phyloP scores from a whole-genome alignment of 2,797 vertebrate species.

The Thripadectes ignobilis region DNA sequence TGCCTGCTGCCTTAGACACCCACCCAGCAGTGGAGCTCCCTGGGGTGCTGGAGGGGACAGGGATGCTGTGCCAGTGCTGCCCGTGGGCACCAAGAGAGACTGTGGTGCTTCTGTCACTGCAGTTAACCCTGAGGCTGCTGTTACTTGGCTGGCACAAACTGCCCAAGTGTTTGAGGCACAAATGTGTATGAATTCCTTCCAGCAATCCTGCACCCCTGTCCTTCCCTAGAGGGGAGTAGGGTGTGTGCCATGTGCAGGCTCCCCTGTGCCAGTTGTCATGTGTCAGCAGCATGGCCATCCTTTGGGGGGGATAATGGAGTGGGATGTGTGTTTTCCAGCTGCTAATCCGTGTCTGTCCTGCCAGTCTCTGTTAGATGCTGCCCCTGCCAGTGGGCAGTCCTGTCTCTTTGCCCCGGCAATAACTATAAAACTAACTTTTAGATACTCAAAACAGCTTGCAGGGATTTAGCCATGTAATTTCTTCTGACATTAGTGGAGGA shows the following conservation, averaged over 20 bases:
- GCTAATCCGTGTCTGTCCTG: neutral
- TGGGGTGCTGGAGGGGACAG: neutral
- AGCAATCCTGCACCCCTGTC: fast-evolving
- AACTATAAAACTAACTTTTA: conserved; percentile 4
- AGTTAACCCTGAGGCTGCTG: neutral
- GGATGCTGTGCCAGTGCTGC: neutral
- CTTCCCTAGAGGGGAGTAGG: neutral
- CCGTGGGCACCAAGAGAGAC: fast-evolving
- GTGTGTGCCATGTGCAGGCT: neutral
- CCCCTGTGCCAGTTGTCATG: too few species aligned
- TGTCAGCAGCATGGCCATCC: neutral
- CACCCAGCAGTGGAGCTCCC: fast-evolving
- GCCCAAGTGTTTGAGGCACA: neutral
- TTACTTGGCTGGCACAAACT: neutral
- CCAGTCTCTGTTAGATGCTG: neutral
- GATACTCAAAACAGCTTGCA: neutral
- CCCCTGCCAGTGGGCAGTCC: neutral
- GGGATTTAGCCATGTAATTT: conserved; percentile 6
- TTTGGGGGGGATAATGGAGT: neutral
- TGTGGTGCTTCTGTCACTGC: neutral
- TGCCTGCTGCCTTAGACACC: too few species aligned
- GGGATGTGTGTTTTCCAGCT: neutral
- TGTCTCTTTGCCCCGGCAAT: neutral
- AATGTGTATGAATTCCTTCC: fast-evolving
- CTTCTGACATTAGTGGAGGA: neutral